Percentiles rank a stretch among this genome's conserved stretches.
Evolutionary conservation across 37 sponge, comb jelly and placozoan species (phyloP).

Genomic region (Theonella swinhoei): DNA sequence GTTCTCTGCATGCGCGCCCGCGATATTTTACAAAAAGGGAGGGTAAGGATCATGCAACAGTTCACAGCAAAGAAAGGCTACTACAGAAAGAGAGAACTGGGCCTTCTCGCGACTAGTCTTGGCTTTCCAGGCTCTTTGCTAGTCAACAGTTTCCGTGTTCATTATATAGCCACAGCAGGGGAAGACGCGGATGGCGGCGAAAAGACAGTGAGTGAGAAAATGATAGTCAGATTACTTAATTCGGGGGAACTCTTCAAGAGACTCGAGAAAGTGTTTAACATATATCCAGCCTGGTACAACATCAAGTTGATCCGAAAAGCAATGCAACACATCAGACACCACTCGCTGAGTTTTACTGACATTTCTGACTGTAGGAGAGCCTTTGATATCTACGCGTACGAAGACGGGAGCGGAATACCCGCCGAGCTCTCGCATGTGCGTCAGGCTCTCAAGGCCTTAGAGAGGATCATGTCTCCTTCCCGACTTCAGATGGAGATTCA

Average conservation of each 20-base stretch:
- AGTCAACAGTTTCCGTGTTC: neutral
- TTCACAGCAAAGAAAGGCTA: conserved; percentile 32
- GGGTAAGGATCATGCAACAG: neutral
- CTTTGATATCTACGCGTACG: conserved; percentile 43
- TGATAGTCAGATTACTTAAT: conserved; percentile 25
- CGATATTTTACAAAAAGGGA: neutral
- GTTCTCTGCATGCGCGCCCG: too few species aligned
- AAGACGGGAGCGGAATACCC: conserved; percentile 51
- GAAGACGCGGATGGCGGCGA: neutral
- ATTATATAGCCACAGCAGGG: neutral
- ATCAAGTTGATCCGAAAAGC: conserved; percentile 35
- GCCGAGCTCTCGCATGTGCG: conserved; percentile 17
- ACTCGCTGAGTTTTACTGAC: conserved; percentile 36
- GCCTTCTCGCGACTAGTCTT: conserved; percentile 29
- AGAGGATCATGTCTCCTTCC: conserved; percentile 43
- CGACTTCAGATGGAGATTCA: conserved; percentile 36
- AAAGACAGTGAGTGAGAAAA: conserved; percentile 13
- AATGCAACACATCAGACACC: conserved; percentile 35
- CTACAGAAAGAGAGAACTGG: conserved; percentile 44
- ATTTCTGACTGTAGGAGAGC: conserved; percentile 43
- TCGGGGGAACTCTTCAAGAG: conserved; percentile 7
- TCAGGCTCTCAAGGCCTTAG: conserved; percentile 46
- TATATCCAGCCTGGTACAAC: conserved; percentile 47
- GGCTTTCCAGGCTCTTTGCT: conserved; percentile 51
- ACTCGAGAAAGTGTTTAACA: conserved; percentile 59